Base-by-base conservation (phyloP, 2,888 invertebrate species). In the Drosophila peninsularis region DNA sequence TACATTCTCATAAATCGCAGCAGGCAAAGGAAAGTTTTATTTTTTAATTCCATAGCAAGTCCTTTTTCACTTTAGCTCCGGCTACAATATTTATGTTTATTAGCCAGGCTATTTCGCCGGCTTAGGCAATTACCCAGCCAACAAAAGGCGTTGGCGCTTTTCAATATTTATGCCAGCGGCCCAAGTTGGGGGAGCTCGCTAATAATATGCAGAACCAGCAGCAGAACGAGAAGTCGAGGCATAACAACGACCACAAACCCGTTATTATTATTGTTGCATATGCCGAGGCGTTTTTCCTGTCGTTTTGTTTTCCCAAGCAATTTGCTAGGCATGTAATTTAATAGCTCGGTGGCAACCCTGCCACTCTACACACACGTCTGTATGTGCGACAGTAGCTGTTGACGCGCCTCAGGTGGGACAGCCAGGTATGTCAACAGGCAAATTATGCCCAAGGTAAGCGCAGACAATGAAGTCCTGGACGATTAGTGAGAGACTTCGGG, bases 241-340 rank as follows among this genome's bases (percentile, higher is more conserved):
- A 42, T 42, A 42, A 42, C 42, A 21, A 24, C 78, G 70, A 68
- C 80, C 84, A 30, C 83, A 82, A 78, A 81, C 79, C 83, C 75
- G 78, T 83, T 85, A 85, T 83, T 83, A 85, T 83, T 83, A 75
- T 70, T 72, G 85, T 83, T 83, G 83, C 83, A 83, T 83, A 83
- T 66, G 82, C 57, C 72, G 64, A 81, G 83, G 82, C 81, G 81
- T 67, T 80, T 81, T 75, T 65, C 81, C 53, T 70, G 67, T 64
- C 67, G 62, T 73, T 82, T 81, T 83, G 83, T 83, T 83, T 84
- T 83, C 83, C 63, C 83, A 85, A 85, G 83, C 75, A 80, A 83
- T 85, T 83, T 85, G 80, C 85, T 67, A 52, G 77, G 57, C 76
- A 80, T 84, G 82, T 84, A 82, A 82, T 80, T 84, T 84, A 82